Conservation (phyloP, 2,113 vertebrate genomes). For the Chloroceryle aenea region DNA sequence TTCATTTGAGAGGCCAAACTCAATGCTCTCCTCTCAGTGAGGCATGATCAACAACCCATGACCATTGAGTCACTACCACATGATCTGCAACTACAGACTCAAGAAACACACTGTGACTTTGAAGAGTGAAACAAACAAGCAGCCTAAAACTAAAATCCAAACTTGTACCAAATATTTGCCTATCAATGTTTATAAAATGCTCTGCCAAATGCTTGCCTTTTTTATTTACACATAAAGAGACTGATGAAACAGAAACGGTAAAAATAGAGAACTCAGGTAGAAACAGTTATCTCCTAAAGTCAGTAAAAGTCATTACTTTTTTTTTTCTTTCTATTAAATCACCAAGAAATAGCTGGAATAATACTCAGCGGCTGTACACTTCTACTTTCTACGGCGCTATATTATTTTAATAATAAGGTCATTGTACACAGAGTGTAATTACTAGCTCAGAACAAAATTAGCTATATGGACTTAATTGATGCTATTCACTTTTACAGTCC, state of each 20-base stretch:
- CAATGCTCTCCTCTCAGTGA: not conserved
- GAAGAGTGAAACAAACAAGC: not conserved
- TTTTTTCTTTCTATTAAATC: not conserved
- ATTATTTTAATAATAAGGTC: conserved; percentile 31
- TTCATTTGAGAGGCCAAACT: not conserved
- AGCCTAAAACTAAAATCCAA: not conserved
- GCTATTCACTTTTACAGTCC: conserved; percentile 20
- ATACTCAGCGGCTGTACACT: not conserved
- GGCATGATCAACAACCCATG: not conserved
- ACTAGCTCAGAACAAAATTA: conserved; percentile 38
- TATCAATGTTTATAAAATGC: not conserved
- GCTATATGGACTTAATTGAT: conserved; percentile 28
- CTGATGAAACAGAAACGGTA: not conserved
- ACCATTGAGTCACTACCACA: not conserved
- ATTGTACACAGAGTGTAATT: not conserved
- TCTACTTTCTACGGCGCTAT: not conserved
- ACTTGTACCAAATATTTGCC: conserved; percentile 35
- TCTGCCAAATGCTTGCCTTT: not conserved
- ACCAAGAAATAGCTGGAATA: not conserved
- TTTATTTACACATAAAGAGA: not conserved
- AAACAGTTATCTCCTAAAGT: not conserved
- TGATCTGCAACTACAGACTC: not conserved
- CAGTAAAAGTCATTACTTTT: not conserved
- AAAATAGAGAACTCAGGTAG: not conserved
- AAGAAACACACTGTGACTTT: not conserved